Evolutionary conservation across 2,888 invertebrate genomes (phyloP), one percentile per base, ranked within the genome.

Genomic region (Cataglyphis albicans): DNA sequence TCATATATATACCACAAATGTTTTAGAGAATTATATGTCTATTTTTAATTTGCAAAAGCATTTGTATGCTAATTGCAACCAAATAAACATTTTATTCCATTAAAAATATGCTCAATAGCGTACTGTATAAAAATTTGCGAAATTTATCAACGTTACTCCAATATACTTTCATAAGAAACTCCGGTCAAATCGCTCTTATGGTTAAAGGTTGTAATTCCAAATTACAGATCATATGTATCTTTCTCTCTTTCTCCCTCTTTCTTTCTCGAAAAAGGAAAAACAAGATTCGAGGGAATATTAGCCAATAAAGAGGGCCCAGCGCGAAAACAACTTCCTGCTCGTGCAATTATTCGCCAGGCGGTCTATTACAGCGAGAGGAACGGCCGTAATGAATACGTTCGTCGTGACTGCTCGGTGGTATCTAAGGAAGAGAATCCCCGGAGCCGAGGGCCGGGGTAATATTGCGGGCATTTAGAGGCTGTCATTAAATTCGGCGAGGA

Each of bases 401-500:
- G 12, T 41, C 83, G 73, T 41, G 55, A 55, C 35, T 59, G 63
- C 32, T 32, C 59, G 73, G 55, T 48, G 73, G 25, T 67, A 52
- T 82, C 85, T 68, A 57, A 59, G 81, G 76, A 83, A 73, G 83
- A 70, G 74, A 61, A 55, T 86, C 65, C 76, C 10, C 41, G 81
- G 68, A 63, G 52, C 87, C 18, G 18, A 48, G 6, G 18, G 18
- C 6, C 48, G 52, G n/a, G 74, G 81, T 59, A 78, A 80, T 80
- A 80, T 72, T 12, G 44, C 59, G 78, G 59, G 21, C 35, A 35
- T 59, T 72, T 44, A 78, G 83, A 87, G 72, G 76, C 87, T 74
- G 61, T 78, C 78, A 89, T 87, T 87, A 87, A 7, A 38, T 83
- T 81, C 76, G 82, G 41, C 64, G 73, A 84, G 73, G 86, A 64